Base-by-base conservation (phyloP, 2,888 invertebrate genomes). In the Molorchus minor region DNA sequence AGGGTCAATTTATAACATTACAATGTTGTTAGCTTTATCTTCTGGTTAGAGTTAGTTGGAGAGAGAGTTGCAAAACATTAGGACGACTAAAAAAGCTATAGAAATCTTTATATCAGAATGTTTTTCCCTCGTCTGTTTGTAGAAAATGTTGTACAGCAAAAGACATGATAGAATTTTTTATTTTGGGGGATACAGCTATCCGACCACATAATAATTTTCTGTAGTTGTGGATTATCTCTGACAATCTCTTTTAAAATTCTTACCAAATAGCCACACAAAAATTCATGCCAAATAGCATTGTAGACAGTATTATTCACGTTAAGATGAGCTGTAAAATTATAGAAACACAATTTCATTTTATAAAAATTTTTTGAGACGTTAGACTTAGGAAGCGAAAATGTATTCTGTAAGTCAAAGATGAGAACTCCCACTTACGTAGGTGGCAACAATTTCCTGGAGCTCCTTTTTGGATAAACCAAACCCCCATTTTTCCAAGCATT, bases 271-370 rank as follows among this genome's bases (percentile, higher is more conserved):
- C 66, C 62, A 55, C 54, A 64, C 33, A 40, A 44, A 30, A 20
- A 38, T 53, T 70, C 67, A 45, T 41, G 57, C 69, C 65, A 69
- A 35, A 68, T 25, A 30, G 66, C 68, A 56, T 64, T 68, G 44
- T 70, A 69, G 8, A 62, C 62, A 54, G 66, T 59, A 33, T 68
- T 67, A 29, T 55, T 59, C 21, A 52, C 56, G 52, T 65, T 63
- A 30, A 57, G 56, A 54, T 70, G 67, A 30, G 61, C 64, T 40
- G 66, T 69, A 17, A 70, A 54, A 43, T 69, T 66, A 36, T 69
- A 65, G 43, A 43, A 43, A 33, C 51, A 41, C 29, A 66, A 57
- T 47, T 69, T 67, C 33, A 38, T n/a, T 54, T 59, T 59, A 59
- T 67, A 64, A 38, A 19, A 36, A 49, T 17, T 35, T 35, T 35